Percentiles rank a stretch among this genome's conserved stretches.
Conservation (phyloP, 2,113 vertebrate species). For the Phylloscopus trochiloides region DNA sequence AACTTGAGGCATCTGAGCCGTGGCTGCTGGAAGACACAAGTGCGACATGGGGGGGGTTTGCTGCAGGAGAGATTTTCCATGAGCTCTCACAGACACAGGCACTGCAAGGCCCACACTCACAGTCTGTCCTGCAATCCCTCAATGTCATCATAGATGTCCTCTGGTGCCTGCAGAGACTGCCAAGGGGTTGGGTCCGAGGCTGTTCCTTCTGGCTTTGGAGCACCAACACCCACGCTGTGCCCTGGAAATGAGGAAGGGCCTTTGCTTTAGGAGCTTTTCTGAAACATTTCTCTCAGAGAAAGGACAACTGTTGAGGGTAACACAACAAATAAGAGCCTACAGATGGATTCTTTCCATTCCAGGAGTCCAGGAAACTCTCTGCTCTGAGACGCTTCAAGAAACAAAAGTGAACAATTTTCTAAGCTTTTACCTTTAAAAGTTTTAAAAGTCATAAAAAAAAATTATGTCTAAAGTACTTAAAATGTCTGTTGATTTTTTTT, state of each 20-base stretch:
- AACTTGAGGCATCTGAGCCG: not conserved
- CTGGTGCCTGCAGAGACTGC: not conserved
- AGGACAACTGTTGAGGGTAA: not conserved
- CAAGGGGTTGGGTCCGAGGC: conserved; percentile 40
- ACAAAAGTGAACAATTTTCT: not conserved
- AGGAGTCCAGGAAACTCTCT: not conserved
- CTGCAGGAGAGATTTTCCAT: not conserved
- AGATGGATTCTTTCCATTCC: not conserved
- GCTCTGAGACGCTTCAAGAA: not conserved
- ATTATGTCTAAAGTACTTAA: not conserved
- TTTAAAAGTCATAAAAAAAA: not conserved
- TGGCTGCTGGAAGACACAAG: conserved; percentile 46
- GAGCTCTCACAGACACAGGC: not conserved
- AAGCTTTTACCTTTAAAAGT: not conserved
- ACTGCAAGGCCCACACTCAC: conserved; percentile 27
- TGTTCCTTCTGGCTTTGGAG: conserved; percentile 71
- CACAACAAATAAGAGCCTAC: not conserved
- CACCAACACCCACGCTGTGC: conserved; percentile 57
- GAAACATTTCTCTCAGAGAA: not conserved
- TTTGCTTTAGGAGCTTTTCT: not conserved
- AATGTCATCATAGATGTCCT: conserved; percentile 64
- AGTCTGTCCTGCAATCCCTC: not conserved
- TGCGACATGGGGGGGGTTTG: not conserved
- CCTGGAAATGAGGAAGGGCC: conserved; percentile 59
- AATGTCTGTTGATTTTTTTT: not conserved